A percentile compares a stretch with the other conserved stretches of the same genome.
Evolutionary conservation across 1,140 invertebrate genomes (phyloP).

Genomic region (Drosophila athabasca): DNA sequence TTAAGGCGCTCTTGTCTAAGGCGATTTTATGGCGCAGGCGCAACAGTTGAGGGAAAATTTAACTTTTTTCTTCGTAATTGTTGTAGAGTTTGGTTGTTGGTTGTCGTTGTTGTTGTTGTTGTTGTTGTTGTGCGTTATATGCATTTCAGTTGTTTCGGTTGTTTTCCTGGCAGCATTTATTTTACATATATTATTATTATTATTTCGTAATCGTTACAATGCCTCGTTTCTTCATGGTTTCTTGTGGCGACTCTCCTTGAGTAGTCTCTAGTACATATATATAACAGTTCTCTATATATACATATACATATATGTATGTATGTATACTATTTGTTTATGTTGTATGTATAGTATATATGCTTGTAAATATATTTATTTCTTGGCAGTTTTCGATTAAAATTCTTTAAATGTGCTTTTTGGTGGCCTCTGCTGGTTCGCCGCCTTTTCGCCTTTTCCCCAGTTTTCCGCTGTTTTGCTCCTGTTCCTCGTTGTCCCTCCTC

Average conservation of each 20-base stretch:
- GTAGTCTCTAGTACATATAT: slow-evolving; percentile 22
- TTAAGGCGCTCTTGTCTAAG: neutral
- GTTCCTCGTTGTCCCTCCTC: slow-evolving; percentile 19
- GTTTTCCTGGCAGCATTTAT: slow-evolving; percentile 72
- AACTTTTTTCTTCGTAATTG: slow-evolving; percentile 15
- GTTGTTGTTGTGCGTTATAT: slow-evolving; percentile 56
- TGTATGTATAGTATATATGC: slow-evolving; percentile 52
- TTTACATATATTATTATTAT: slow-evolving; percentile 58
- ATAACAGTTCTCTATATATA: slow-evolving; percentile 32
- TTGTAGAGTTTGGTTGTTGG: slow-evolving; percentile 10
- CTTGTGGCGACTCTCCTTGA: slow-evolving; percentile 24
- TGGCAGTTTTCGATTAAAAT: slow-evolving; percentile 80
- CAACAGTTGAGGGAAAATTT: slow-evolving; percentile 11
- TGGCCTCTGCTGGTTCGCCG: slow-evolving; percentile 22
- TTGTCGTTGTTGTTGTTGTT: slow-evolving; percentile 48
- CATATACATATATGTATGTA: slow-evolving; percentile 42
- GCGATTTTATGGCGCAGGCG: slow-evolving; percentile 41
- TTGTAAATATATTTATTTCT: slow-evolving; percentile 51
- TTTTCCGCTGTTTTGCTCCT: slow-evolving; percentile 26
- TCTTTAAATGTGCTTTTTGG: slow-evolving; percentile 63
- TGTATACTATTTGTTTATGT: neutral
- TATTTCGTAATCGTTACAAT: slow-evolving; percentile 9
- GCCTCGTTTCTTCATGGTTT: slow-evolving; percentile 10
- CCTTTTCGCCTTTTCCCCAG: slow-evolving; percentile 18
- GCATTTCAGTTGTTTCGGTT: slow-evolving; percentile 53